These are phyloP conservation scores for Erpobdella octoculata DNA, from an alignment of 2,888 invertebrate species.

Conservation along the genomic window DNA sequence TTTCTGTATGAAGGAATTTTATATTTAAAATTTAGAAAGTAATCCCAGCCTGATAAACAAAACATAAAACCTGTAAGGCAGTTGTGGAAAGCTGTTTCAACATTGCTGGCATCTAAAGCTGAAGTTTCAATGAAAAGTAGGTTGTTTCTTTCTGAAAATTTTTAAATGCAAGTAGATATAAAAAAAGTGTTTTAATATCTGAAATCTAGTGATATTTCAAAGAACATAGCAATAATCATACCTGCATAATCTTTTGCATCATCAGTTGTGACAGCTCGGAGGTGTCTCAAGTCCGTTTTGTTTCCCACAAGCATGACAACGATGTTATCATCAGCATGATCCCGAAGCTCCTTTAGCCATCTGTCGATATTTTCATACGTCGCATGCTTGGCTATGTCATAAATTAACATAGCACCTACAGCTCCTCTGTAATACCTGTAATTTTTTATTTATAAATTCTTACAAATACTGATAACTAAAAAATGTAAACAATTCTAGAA, in stretches of 20 bases:
- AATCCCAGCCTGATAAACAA: not conserved
- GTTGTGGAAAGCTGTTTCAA: slow-evolving; percentile 99
- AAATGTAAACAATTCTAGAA: too few species aligned
- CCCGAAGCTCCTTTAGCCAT: slow-evolving; percentile 91
- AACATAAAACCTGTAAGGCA: slow-evolving; percentile 72
- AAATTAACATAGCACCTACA: slow-evolving; percentile 94
- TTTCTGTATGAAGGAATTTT: slow-evolving; percentile 61
- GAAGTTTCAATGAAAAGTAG: slow-evolving; percentile 98
- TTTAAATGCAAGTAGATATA: not conserved
- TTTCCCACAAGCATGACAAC: slow-evolving; percentile 90
- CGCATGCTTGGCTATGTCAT: slow-evolving; percentile 97
- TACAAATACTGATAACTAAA: not conserved
- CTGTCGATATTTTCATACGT: slow-evolving; percentile 99
- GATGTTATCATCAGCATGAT: slow-evolving; percentile 98
- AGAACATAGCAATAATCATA: slow-evolving; percentile 35
- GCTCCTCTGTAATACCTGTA: slow-evolving; percentile 88
- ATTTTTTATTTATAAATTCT: not conserved
- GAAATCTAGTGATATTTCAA: not conserved
- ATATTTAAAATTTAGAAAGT: not conserved
- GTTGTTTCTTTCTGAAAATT: slow-evolving; percentile 69
- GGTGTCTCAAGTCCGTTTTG: slow-evolving; percentile 59
- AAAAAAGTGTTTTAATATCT: not conserved
- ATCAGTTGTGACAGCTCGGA: slow-evolving; percentile 93
- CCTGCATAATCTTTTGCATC: slow-evolving; percentile 91
- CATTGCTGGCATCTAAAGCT: slow-evolving; percentile 97